These are phyloP conservation scores for Engystomops pustulosus DNA, from an alignment of 2,113 vertebrate species.

Conservation along the genomic window DNA sequence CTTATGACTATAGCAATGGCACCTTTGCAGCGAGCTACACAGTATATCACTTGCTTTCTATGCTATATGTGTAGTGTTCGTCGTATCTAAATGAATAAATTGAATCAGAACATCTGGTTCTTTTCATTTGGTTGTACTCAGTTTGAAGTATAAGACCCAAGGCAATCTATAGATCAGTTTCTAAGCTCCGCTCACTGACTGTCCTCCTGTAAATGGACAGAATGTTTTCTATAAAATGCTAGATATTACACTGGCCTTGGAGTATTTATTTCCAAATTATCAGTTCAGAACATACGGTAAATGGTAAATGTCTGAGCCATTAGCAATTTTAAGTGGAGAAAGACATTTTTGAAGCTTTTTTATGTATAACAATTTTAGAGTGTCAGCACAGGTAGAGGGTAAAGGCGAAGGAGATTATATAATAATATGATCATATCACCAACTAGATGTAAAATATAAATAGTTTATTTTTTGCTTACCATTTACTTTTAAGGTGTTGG, in stretches of 20 bases:
- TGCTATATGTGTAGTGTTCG: neutral
- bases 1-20: neutral
- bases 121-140: constrained; percentile 2
- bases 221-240: neutral
- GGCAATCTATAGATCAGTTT: constrained; percentile 12
- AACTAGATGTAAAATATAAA: too few species aligned
- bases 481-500: too few species aligned
- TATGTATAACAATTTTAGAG: too few species aligned
- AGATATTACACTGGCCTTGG: neutral
- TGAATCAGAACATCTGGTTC: neutral
- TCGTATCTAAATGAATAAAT: constrained; percentile 5
- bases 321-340: neutral
- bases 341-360: too few species aligned
- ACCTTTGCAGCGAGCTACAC: neutral
- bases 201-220: constrained; percentile 1
- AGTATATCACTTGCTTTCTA: neutral
- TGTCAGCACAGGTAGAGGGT: too few species aligned
- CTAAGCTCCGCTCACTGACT: neutral
- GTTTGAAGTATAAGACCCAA: constrained; percentile 10
- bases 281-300: neutral
- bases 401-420: too few species aligned
- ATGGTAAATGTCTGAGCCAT: neutral
- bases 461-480: too few species aligned
- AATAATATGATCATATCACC: too few species aligned
- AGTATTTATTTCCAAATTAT: neutral